These are phyloP conservation scores for Microctonus aethiopoides DNA, from an alignment of 2,888 invertebrate genomes.

Conservation along the genomic window DNA sequence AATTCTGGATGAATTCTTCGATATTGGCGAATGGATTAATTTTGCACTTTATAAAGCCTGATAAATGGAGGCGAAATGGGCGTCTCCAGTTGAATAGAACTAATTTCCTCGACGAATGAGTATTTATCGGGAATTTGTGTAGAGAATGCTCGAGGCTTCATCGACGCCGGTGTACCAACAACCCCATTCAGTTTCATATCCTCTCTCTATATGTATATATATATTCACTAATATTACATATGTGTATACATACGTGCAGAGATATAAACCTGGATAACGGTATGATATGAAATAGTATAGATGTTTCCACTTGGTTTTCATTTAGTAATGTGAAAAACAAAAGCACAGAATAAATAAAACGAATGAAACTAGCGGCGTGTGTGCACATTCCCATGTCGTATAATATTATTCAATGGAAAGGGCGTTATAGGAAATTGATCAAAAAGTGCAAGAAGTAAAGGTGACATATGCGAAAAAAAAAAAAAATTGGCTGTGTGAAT, in stretches of 20 bases:
- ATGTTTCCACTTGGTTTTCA: conserved; percentile 9
- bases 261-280: background rate
- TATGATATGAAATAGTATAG: background rate
- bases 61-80: conserved; percentile 22
- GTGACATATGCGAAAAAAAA: background rate
- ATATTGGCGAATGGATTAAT: conserved; percentile 13
- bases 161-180: background rate
- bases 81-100: conserved; percentile 26
- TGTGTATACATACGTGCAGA: background rate
- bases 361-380: background rate
- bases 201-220: background rate
- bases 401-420: too few relatives aligned
- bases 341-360: background rate
- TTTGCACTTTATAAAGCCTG: conserved; percentile 15
- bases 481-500: background rate
- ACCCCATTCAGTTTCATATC: background rate
- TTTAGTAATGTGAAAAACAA: background rate
- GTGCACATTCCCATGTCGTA: background rate
- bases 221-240: background rate
- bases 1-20: too few relatives aligned
- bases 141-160: conserved; percentile 11
- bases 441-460: background rate
- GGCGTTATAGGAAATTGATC: conserved; percentile 21
- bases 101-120: conserved; percentile 49
- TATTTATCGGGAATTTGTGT: conserved; percentile 49